These are phyloP conservation scores for Synergus umbraculus DNA, from an alignment of 2,888 invertebrate genomes.

Conservation along the genomic window DNA sequence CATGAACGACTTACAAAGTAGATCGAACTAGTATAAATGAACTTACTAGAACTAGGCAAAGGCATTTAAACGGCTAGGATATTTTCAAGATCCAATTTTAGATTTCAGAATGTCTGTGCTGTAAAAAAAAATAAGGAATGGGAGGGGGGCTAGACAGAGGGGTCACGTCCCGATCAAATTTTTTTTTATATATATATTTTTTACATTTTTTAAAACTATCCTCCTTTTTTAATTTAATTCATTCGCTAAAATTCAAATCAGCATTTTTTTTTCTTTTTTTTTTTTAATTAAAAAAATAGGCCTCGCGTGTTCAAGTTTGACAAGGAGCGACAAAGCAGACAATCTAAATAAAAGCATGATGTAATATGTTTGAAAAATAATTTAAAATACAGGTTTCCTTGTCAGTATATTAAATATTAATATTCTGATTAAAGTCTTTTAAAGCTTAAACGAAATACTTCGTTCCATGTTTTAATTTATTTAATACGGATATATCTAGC, in stretches of 20 bases:
- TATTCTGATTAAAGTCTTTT: background rate
- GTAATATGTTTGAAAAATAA: background rate
- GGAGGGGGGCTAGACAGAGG: too few species aligned
- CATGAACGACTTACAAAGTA: constrained; percentile 13
- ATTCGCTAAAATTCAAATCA: too few species aligned
- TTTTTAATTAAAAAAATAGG: too few species aligned
- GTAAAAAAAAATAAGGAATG: too few species aligned
- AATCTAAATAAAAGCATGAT: too few species aligned
- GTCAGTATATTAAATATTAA: background rate
- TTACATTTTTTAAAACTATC: too few species aligned
- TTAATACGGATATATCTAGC: background rate
- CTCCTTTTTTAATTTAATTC: too few species aligned
- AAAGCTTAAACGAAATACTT: background rate
- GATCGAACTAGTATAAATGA: background rate
- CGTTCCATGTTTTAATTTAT: background rate
- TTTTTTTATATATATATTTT: too few species aligned
- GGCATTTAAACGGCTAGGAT: background rate
- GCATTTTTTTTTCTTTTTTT: too few species aligned
- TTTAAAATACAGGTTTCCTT: background rate
- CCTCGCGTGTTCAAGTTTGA: too few species aligned
- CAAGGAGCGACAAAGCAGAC: too few species aligned
- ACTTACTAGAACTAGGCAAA: constrained; percentile 26
- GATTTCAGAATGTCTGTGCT: background rate
- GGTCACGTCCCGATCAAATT: too few species aligned
- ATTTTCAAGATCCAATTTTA: background rate